Percentiles rank a stretch among this genome's conserved stretches.
Conservation (phyloP, 1,140 invertebrate species). For the Stegodyphus mimosarum region DNA sequence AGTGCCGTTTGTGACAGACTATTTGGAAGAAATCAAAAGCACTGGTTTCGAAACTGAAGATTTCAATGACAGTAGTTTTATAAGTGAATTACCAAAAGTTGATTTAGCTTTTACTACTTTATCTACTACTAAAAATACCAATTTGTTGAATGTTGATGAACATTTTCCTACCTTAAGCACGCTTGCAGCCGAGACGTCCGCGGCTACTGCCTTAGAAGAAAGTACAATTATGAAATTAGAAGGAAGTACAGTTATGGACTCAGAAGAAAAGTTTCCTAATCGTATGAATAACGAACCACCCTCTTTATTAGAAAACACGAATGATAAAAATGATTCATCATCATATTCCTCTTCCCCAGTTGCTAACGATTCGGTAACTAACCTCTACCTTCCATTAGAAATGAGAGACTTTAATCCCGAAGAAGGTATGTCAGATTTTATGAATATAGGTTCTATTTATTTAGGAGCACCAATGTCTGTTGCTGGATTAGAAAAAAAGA, state of each 20-base stretch:
- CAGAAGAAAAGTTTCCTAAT: neutral
- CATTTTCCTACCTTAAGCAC: neutral
- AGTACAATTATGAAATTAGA: neutral
- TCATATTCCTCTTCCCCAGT: neutral
- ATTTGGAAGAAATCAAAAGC: neutral
- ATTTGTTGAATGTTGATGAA: neutral
- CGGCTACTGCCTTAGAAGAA: neutral
- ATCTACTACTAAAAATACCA: neutral
- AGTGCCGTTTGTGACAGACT: neutral
- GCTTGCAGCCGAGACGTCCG: neutral
- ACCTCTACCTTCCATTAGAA: neutral
- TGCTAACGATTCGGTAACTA: conserved; percentile 2
- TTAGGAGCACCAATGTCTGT: conserved; percentile 43
- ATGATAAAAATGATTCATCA: neutral
- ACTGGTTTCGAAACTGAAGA: too few species aligned
- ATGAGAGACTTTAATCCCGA: neutral
- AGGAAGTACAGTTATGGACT: neutral
- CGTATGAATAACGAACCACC: conserved; percentile 22
- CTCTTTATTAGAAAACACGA: neutral
- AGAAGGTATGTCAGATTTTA: conserved; percentile 15
- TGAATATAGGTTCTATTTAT: conserved; percentile 33
- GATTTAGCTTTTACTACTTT: too few species aligned
- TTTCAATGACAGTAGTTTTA: too few species aligned
- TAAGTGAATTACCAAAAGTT: too few species aligned
- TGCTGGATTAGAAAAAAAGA: neutral